Base-by-base conservation (phyloP, 2,888 invertebrate species). In the Meghimatium bilineatum region DNA sequence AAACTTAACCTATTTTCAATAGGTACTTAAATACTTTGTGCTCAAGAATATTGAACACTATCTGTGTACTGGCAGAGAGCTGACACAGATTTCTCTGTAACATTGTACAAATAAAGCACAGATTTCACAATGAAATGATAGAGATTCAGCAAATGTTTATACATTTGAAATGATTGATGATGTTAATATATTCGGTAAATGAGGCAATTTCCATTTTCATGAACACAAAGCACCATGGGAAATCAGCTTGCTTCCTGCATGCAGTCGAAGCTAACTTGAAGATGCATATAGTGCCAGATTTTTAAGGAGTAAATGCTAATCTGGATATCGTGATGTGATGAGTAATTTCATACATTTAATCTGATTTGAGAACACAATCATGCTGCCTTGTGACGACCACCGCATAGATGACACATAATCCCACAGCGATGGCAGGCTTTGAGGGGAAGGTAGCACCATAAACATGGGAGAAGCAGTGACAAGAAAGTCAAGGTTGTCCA, bases 391-490 rank as follows among this genome's bases (percentile, higher is more conserved):
- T 98, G 98, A 89, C 95, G 95, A 12, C 97, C 97, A 82, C 97
- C 98, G 90, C 97, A 97, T 84, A 96, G 93, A 85, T 96, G 96
- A 91, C 97, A 97, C 81, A 95, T 95, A 87, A 96, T 95, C 80
- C 97, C 97, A 91, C 97, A 96, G 94, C 96, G 95, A 94, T 98
- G 97, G 92, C 96, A 96, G 90, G 96, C 96, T 90, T 96, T 96
- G 87, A 98, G 95, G 85, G 97, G 97, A 90, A 96, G 96, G 95
- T 98, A 98, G 94, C 97, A 97, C 95, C 98, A 98, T 91, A 99
- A 95, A 94, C 98, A 98, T 89, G 98, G 98, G 91, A 98, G 96
- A 90, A 98, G 94, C 88, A 98, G 94, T 85, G 97, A 97, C 82
- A 98, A 95, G 86, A 98, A 95, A 49, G 97, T 96, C 89, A 98